phyloP scores from a whole-genome alignment of 2,113 vertebrate genomes.

The Tor tambroides region DNA sequence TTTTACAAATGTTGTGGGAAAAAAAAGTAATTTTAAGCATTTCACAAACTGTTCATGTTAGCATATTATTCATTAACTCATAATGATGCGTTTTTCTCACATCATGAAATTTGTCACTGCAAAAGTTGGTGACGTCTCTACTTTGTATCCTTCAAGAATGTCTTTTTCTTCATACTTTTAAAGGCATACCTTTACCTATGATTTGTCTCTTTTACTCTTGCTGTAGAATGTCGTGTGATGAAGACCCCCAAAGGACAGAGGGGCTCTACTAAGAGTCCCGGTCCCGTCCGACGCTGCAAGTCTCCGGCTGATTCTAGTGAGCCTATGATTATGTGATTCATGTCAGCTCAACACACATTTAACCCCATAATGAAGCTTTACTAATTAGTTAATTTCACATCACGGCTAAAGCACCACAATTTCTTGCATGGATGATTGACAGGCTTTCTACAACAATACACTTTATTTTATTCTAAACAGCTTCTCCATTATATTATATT shows the following conservation, averaged over 20 bases:
- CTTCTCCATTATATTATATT: conserved; percentile 4
- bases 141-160: background rate
- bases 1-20: too few relatives aligned
- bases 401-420: background rate
- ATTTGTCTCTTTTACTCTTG: conserved; percentile 41
- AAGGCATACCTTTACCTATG: too few relatives aligned
- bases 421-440: background rate
- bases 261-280: conserved; percentile 87
- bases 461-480: background rate
- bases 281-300: conserved; percentile 87
- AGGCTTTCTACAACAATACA: background rate
- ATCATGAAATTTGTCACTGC: background rate
- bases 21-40: too few relatives aligned
- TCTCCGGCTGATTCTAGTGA: conserved; percentile 98
- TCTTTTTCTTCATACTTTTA: background rate
- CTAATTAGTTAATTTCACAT: conserved; percentile 1
- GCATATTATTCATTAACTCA: too few relatives aligned
- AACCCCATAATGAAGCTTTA: background rate
- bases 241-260: conserved; percentile 87
- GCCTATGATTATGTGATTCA: conserved; percentile 62
- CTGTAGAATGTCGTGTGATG: conserved; percentile 90
- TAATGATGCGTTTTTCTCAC: background rate
- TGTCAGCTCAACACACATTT: conserved; percentile 13
- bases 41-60: too few relatives aligned
- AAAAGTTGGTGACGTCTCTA: background rate